phyloP scores from a whole-genome alignment of 2,888 invertebrate species.

The Scaeva pyrastri region DNA sequence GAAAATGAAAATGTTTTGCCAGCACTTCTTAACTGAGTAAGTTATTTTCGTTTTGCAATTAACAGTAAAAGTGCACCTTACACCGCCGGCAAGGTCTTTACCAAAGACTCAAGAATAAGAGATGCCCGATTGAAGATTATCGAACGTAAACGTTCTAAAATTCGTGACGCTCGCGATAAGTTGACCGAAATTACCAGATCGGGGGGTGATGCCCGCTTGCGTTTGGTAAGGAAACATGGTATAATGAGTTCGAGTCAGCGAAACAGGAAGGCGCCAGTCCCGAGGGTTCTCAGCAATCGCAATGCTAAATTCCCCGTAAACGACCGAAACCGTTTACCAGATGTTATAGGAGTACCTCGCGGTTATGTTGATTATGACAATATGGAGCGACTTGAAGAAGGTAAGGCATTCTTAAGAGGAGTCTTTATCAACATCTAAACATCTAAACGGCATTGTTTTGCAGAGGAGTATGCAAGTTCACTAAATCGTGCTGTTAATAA shows the following conservation, averaged over 20 bases:
- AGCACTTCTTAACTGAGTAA: conserved; percentile 3
- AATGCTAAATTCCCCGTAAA: conserved; percentile 42
- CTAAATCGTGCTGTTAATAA: conserved; percentile 81
- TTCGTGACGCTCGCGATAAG: conserved; percentile 92
- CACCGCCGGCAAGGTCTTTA: conserved; percentile 35
- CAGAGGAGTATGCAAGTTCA: conserved; percentile 78
- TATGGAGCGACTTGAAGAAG: conserved; percentile 82
- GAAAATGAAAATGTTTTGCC: background rate
- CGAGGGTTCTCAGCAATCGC: conserved; percentile 10
- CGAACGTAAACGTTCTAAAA: conserved; percentile 90
- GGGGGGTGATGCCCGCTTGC: conserved; percentile 89
- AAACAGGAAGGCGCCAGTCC: conserved; percentile 17
- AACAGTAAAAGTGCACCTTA: conserved; percentile 54
- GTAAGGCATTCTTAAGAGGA: conserved; percentile 75
- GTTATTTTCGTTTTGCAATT: background rate
- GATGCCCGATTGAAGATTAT: conserved; percentile 93
- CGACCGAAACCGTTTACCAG: conserved; percentile 71
- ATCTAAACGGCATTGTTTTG: conserved; percentile 29
- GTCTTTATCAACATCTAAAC: background rate
- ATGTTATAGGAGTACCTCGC: conserved; percentile 79
- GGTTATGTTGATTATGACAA: conserved; percentile 83
- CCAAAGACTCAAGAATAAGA: conserved; percentile 38
- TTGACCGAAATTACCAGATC: conserved; percentile 90
- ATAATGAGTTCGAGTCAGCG: conserved; percentile 39
- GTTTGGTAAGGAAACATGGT: conserved; percentile 86